phyloP scores from a whole-genome alignment of 1,140 invertebrate genomes.

The Vanessa tameamea region DNA sequence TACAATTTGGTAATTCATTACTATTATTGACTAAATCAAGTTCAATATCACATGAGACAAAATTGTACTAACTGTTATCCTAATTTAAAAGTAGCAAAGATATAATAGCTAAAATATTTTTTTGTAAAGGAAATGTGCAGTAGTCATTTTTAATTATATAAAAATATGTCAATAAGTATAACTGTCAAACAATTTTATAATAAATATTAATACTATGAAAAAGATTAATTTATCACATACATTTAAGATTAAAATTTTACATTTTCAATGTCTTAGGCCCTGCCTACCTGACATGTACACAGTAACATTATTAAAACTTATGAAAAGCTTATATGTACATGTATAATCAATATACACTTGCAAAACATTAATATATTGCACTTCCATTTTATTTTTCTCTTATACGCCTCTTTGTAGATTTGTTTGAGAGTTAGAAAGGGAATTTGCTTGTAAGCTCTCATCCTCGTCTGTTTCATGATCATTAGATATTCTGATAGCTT shows the following conservation, averaged over 20 bases:
- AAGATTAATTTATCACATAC: slow-evolving; percentile 4
- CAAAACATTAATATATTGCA: slow-evolving; percentile 3
- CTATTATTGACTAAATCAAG: slow-evolving; percentile 8
- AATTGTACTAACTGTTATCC: neutral
- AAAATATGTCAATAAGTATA: neutral
- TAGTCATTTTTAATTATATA: neutral
- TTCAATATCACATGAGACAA: neutral
- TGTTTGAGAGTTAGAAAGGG: slow-evolving; percentile 66
- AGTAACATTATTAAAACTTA: neutral
- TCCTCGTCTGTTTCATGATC: slow-evolving; percentile 82
- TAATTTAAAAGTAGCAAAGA: too few species aligned
- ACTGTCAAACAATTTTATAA: neutral
- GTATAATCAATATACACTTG: neutral
- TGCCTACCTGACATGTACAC: neutral
- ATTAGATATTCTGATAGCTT: slow-evolving; percentile 93
- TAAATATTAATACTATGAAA: slow-evolving; percentile 7
- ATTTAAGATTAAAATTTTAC: slow-evolving; percentile 9
- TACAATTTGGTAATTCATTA: slow-evolving; percentile 9
- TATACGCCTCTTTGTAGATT: slow-evolving; percentile 67
- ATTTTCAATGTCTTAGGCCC: slow-evolving; percentile 7
- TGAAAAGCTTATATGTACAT: slow-evolving; percentile 1
- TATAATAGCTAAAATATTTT: too few species aligned
- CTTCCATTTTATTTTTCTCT: slow-evolving; percentile 7
- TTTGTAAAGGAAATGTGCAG: neutral
- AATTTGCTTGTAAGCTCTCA: slow-evolving; percentile 62